Conservation (phyloP, 64 coral and sea anemone genomes). For the Platygyra sinensis region DNA sequence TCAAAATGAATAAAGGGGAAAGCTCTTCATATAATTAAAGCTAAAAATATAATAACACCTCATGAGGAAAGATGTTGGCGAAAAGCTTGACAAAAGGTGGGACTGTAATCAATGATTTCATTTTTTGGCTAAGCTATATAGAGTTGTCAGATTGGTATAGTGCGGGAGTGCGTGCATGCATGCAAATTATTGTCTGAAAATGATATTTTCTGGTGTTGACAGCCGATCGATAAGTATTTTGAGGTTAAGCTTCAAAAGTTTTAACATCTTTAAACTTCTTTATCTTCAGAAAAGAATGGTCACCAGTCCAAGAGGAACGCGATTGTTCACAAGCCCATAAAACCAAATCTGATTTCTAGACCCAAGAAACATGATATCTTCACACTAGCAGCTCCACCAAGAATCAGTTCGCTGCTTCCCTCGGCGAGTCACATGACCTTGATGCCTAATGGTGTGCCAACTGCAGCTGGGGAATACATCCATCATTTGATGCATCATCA, state of each 20-base stretch:
- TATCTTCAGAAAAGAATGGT: not conserved
- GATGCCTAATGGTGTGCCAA: conserved; percentile 37
- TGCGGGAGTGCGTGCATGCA: no score
- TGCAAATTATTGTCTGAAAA: not conserved
- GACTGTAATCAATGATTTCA: no score
- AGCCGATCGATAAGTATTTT: no score
- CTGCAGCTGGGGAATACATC: not conserved
- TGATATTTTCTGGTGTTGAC: not conserved
- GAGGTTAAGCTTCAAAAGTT: not conserved
- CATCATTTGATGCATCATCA: conserved; percentile 45
- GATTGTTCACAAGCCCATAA: not conserved
- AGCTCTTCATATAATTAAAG: no score
- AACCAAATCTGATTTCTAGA: not conserved
- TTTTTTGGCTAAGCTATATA: no score
- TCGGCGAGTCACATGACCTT: not conserved
- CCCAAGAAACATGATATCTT: conserved; percentile 34
- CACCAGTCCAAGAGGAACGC: not conserved
- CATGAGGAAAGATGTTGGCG: no score
- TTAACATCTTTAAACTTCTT: not conserved
- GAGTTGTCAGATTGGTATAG: no score
- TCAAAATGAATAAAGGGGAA: no score
- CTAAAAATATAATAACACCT: no score
- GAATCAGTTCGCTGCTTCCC: conserved; percentile 28
- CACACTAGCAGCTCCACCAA: conserved; percentile 31
- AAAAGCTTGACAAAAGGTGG: no score